A percentile compares a stretch with the other conserved stretches of the same genome.
Evolutionary conservation across 2,888 invertebrate genomes (phyloP).

Genomic region (Xestia ashworthii): DNA sequence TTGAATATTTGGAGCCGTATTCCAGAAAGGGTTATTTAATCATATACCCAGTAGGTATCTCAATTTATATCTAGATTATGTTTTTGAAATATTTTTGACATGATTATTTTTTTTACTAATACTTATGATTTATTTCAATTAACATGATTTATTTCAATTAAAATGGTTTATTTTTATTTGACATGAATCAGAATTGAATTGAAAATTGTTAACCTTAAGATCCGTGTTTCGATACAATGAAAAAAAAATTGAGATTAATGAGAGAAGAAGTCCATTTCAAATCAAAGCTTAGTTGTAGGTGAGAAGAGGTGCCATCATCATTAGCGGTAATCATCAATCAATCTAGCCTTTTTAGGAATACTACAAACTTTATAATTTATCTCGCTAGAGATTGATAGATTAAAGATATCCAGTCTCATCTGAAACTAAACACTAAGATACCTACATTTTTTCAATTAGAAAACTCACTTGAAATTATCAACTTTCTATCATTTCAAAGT

Average conservation of each 20-base stretch:
- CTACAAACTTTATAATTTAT: not conserved
- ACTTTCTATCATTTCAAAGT: conserved; percentile 47
- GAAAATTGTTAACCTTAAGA: too few relatives aligned
- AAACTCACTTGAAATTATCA: conserved; percentile 7
- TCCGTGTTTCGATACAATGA: too few relatives aligned
- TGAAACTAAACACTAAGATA: conserved; percentile 7
- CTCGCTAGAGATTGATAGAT: not conserved
- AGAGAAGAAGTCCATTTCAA: not conserved
- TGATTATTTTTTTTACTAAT: too few relatives aligned
- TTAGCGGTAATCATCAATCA: conserved; percentile 26
- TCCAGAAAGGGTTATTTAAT: not conserved
- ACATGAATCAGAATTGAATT: too few relatives aligned
- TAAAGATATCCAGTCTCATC: not conserved
- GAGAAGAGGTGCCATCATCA: not conserved
- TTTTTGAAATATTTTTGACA: not conserved
- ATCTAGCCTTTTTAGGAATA: conserved; percentile 13
- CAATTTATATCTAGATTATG: not conserved
- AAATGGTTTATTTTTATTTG: too few relatives aligned
- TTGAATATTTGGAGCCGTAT: not conserved
- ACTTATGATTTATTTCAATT: too few relatives aligned
- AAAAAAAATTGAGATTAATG: not conserved
- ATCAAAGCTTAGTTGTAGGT: not conserved
- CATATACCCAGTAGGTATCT: too few relatives aligned
- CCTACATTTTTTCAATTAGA: conserved; percentile 3
- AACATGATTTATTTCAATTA: too few relatives aligned